A percentile compares a stretch with the other conserved stretches of the same genome.
Conservation (phyloP, 1,140 invertebrate species). For the Euwallacea fornicatus region DNA sequence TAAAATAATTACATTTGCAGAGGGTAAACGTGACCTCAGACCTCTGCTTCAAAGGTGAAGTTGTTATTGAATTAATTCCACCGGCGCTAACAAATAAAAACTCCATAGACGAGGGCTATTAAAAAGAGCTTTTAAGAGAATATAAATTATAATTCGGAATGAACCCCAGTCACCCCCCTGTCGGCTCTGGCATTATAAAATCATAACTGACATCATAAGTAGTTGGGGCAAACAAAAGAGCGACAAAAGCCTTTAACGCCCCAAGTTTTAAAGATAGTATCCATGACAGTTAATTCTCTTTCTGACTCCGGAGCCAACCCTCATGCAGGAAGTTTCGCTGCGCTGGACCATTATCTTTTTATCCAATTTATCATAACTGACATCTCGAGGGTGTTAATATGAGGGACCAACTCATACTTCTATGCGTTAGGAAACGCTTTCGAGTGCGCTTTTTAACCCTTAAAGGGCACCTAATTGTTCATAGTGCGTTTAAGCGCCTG, state of each 20-base stretch:
- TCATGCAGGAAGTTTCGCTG: constrained; percentile 43
- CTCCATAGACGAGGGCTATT: not conserved
- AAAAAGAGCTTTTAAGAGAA: constrained; percentile 33
- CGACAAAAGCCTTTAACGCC: constrained; percentile 43
- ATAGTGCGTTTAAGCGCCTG: no score
- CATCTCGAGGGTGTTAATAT: constrained; percentile 47
- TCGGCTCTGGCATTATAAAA: constrained; percentile 41
- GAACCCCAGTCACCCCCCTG: constrained; percentile 35
- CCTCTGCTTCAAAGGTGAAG: not conserved
- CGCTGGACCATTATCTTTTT: constrained; percentile 48
- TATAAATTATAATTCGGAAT: constrained; percentile 50
- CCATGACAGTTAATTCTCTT: constrained; percentile 50
- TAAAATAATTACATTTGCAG: constrained; percentile 15
- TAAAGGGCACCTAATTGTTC: no score
- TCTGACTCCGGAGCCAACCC: constrained; percentile 38
- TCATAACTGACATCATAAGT: constrained; percentile 45
- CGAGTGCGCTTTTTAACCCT: not conserved
- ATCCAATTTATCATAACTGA: constrained; percentile 48
- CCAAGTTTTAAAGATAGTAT: constrained; percentile 47
- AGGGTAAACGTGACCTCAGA: constrained; percentile 7
- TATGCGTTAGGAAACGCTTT: constrained; percentile 13
- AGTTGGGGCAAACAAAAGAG: constrained; percentile 32
- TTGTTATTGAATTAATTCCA: not conserved
- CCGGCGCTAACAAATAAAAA: no score
- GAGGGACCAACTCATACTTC: constrained; percentile 8